phyloP scores from a whole-genome alignment of 64 coral and sea anemone species.

The Pachyseris speciosa region DNA sequence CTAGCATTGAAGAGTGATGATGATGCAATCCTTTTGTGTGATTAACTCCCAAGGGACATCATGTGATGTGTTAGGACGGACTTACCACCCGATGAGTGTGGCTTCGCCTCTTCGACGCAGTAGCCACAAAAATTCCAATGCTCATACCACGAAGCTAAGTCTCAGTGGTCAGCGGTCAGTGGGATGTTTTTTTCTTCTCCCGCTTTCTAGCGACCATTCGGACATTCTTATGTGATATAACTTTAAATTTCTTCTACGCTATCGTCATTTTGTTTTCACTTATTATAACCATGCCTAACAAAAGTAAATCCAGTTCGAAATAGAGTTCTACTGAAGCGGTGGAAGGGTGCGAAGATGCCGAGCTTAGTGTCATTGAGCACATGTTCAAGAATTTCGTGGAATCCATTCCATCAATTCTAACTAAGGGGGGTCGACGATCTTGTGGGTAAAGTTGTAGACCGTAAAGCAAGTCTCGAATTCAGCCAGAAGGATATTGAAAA shows the following conservation, averaged over 20 bases:
- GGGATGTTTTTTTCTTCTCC: not conserved
- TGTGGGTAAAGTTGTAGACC: not conserved
- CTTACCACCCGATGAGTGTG: no score
- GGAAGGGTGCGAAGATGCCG: not conserved
- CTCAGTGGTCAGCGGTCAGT: not conserved
- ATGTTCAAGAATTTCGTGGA: slow-evolving; percentile 35
- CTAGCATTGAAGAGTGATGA: no score
- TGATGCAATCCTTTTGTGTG: no score
- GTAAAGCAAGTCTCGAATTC: not conserved
- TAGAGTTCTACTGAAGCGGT: not conserved
- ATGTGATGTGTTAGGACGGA: no score
- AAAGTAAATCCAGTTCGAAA: slow-evolving; percentile 20
- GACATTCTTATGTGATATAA: not conserved
- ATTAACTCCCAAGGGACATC: no score
- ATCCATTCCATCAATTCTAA: slow-evolving; percentile 17
- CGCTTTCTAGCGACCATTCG: not conserved
- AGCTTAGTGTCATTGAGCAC: not conserved
- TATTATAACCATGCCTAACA: not conserved
- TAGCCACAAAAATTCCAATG: no score
- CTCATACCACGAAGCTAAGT: no score
- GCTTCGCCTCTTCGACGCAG: no score
- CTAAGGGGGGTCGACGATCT: not conserved
- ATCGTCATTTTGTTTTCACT: not conserved
- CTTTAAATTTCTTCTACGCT: not conserved
- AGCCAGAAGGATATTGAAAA: not conserved